These are phyloP conservation scores for Eretmocerus hayati DNA, from an alignment of 2,888 invertebrate species.

Conservation along the genomic window DNA sequence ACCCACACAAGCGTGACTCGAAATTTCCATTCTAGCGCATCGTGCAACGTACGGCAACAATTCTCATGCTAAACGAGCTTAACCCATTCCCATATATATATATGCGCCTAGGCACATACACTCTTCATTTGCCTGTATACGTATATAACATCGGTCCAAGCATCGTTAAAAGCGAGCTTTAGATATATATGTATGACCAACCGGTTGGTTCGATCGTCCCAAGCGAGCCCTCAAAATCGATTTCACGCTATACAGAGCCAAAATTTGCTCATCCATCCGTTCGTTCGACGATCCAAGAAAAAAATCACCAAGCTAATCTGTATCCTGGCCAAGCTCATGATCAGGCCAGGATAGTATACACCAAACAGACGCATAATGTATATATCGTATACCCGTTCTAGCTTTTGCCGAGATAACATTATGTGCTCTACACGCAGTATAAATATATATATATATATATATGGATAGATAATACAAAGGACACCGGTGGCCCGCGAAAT, in stretches of 20 bases:
- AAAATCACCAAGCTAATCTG: constrained; percentile 7
- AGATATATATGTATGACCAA: constrained; percentile 11
- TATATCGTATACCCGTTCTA: no score
- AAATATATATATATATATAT: constrained; percentile 10
- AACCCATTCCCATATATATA: no score
- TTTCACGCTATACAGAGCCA: constrained; percentile 17
- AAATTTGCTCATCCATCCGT: no score
- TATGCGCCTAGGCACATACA: no score
- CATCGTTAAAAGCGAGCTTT: constrained; percentile 11
- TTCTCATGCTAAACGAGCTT: constrained; percentile 22
- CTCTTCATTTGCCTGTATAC: no score
- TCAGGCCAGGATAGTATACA: no score
- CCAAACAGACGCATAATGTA: no score
- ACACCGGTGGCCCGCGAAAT: constrained; percentile 7
- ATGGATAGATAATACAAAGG: constrained; percentile 6
- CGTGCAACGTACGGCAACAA: constrained; percentile 20
- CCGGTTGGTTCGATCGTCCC: no score
- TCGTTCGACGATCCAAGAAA: constrained; percentile 19
- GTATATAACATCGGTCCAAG: no score
- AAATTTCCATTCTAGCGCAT: constrained; percentile 22
- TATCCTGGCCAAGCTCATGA: neutral
- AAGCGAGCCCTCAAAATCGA: constrained; percentile 11
- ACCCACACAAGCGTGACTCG: constrained; percentile 10
- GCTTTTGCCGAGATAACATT: no score
- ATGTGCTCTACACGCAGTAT: no score